These are phyloP conservation scores for Meteorus colon DNA, from an alignment of 2,888 invertebrate species.

Conservation along the genomic window DNA sequence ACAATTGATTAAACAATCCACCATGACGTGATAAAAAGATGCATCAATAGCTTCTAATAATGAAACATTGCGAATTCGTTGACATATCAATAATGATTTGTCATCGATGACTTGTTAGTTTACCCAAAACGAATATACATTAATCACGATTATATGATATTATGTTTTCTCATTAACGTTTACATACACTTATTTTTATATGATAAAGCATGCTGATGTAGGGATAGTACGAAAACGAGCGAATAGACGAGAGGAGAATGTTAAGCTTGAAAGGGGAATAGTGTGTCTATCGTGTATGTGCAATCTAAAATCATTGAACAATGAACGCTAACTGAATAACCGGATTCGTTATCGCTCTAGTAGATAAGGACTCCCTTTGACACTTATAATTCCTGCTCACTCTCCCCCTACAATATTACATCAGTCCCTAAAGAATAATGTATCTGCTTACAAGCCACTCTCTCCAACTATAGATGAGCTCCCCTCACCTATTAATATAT, in stretches of 20 bases:
- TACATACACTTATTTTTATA: conserved; percentile 1
- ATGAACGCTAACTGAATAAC: conserved; percentile 73
- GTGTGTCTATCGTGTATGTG: conserved; percentile 50
- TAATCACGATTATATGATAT: conserved; percentile 11
- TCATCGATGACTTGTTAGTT: conserved; percentile 58
- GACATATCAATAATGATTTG: conserved; percentile 60
- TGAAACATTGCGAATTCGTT: too few relatives aligned
- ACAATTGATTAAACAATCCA: too few relatives aligned
- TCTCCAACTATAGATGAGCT: conserved; percentile 41
- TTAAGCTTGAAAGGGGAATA: conserved; percentile 49
- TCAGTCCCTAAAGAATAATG: conserved; percentile 70
- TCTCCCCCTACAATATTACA: conserved; percentile 65
- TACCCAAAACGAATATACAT: conserved; percentile 46
- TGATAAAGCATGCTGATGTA: conserved; percentile 3
- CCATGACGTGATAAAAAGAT: too few relatives aligned
- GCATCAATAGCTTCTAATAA: too few relatives aligned
- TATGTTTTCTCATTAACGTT: neutral
- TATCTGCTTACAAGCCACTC: conserved; percentile 62
- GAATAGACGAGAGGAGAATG: conserved; percentile 53
- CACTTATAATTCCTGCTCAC: conserved; percentile 41
- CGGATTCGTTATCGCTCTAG: conserved; percentile 58
- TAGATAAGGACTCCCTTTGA: conserved; percentile 58
- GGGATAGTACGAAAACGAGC: conserved; percentile 25
- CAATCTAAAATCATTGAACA: conserved; percentile 71
- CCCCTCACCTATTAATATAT: conserved; percentile 48